A percentile compares a stretch with the other conserved stretches of the same genome.
phyloP scores from a whole-genome alignment of 2,888 invertebrate species.

The Nineta flava region DNA sequence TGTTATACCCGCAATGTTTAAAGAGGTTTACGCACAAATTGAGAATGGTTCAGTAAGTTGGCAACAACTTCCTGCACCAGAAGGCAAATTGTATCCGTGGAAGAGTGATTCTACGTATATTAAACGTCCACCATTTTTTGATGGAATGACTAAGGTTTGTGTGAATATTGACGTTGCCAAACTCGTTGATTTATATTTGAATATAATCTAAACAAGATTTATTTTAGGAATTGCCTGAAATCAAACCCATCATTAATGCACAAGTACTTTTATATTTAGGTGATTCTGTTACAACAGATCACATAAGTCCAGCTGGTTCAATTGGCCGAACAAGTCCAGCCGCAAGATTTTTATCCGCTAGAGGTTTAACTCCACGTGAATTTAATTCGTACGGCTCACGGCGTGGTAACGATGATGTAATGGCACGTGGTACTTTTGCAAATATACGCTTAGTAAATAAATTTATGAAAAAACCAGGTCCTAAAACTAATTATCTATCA shows the following conservation, averaged over 20 bases:
- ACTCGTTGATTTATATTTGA: too few relatives aligned
- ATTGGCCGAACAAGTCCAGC: constrained; percentile 92
- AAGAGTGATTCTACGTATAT: constrained; percentile 83
- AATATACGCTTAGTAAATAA: constrained; percentile 93
- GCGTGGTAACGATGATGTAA: constrained; percentile 92
- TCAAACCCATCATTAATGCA: constrained; percentile 50
- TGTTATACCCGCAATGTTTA: constrained; percentile 95
- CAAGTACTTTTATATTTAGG: constrained; percentile 74
- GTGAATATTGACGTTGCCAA: neutral
- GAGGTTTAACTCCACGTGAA: constrained; percentile 73
- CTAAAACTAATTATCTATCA: constrained; percentile 75
- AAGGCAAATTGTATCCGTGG: constrained; percentile 82
- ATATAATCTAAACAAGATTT: constrained; percentile 18
- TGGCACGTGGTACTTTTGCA: constrained; percentile 96
- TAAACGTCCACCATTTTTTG: constrained; percentile 91
- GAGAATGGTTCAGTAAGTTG: constrained; percentile 73
- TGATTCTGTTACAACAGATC: constrained; percentile 97
- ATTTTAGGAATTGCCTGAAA: constrained; percentile 37
- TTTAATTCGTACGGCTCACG: constrained; percentile 98
- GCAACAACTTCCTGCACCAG: constrained; percentile 67
- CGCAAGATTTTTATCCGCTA: constrained; percentile 57
- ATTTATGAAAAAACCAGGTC: constrained; percentile 61
- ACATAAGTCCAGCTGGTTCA: constrained; percentile 96
- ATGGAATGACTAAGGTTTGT: constrained; percentile 53
- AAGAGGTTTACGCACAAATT: constrained; percentile 74